Percentiles rank a stretch among this genome's conserved stretches.
phyloP scores from a whole-genome alignment of 1,140 invertebrate species.

The Pogonomyrmex californicus region DNA sequence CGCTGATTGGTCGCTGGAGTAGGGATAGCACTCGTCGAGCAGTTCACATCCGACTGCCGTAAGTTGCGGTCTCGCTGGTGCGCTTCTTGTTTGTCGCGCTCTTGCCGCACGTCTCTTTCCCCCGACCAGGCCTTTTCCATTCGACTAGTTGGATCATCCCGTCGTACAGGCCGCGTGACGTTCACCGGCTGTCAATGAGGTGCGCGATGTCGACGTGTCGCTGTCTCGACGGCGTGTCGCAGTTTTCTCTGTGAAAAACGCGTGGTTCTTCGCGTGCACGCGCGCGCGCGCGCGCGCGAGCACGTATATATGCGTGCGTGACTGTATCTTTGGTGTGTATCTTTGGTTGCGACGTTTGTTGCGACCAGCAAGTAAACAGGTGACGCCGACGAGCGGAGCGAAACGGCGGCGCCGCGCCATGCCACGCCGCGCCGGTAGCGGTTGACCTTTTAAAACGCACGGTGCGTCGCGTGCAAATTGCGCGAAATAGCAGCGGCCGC shows the following conservation, averaged over 20 bases:
- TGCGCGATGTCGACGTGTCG: neutral
- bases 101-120: no score
- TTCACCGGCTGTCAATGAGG: neutral
- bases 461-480: neutral
- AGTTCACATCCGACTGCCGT: slow-evolving; percentile 70
- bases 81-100: neutral
- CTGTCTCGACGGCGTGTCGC: neutral
- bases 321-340: no score
- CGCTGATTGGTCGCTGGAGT: slow-evolving; percentile 64
- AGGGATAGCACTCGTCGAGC: slow-evolving; percentile 63
- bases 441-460: slow-evolving; percentile 7
- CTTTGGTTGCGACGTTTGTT: neutral
- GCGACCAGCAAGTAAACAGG: slow-evolving; percentile 16
- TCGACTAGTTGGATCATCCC: neutral
- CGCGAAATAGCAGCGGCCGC: neutral
- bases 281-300: neutral
- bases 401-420: neutral
- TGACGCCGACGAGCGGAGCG: slow-evolving; percentile 14
- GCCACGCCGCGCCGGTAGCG: neutral
- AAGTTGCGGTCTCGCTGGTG: slow-evolving; percentile 44
- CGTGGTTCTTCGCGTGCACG: neutral
- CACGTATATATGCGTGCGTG: no score
- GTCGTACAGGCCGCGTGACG: neutral
- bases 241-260: neutral
- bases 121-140: neutral